These are phyloP conservation scores for Littorina saxatilis DNA, from an alignment of 1,140 invertebrate genomes.

Conservation along the genomic window DNA sequence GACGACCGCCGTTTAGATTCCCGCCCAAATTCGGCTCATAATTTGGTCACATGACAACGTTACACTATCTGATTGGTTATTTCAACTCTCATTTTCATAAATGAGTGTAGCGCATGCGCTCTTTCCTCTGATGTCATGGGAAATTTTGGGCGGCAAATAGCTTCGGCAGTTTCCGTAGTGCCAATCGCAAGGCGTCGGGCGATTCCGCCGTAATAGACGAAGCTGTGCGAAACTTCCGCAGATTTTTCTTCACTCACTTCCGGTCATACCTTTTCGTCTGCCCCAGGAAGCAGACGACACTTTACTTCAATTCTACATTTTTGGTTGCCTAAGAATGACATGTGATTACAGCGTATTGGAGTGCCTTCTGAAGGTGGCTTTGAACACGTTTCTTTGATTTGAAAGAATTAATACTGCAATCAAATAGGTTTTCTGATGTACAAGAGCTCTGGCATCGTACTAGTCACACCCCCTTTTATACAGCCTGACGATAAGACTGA, in stretches of 20 bases:
- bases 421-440: too few relatives aligned
- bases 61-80: constrained; percentile 31
- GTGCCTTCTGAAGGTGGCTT: constrained; percentile 1
- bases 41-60: constrained; percentile 35
- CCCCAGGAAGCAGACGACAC: background rate
- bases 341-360: constrained; percentile 20
- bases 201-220: background rate
- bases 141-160: constrained; percentile 33
- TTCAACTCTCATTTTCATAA: constrained; percentile 15
- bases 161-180: background rate
- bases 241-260: background rate
- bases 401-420: constrained; percentile 29
- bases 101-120: constrained; percentile 35
- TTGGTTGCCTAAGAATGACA: background rate
- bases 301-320: background rate
- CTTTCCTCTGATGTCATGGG: constrained; percentile 19
- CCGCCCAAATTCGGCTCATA: constrained; percentile 43
- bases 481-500: too few relatives aligned
- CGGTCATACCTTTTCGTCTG: background rate
- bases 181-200: background rate
- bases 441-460: too few relatives aligned
- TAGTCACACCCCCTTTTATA: constrained; percentile 39
- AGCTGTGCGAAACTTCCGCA: background rate
- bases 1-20: constrained; percentile 47
- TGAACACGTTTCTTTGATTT: constrained; percentile 21